These are phyloP conservation scores for Psettodes erumei DNA, from an alignment of 2,113 vertebrate species.

Conservation along the genomic window DNA sequence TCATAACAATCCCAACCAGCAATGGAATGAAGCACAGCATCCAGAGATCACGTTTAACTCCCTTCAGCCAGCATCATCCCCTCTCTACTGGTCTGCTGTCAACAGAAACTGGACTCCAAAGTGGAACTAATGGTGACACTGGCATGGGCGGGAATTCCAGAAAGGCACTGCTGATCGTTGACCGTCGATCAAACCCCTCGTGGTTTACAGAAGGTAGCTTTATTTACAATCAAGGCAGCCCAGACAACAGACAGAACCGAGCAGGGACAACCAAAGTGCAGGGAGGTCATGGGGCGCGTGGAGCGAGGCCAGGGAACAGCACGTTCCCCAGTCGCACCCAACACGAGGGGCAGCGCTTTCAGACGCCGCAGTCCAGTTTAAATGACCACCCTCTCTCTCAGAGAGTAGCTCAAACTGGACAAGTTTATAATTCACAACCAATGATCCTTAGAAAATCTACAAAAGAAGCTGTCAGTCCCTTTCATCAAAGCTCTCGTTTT, in stretches of 20 bases:
- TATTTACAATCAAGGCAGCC: background rate
- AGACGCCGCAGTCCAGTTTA: background rate
- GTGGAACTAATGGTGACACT: conserved; percentile 1
- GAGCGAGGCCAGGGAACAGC: background rate
- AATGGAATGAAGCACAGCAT: background rate
- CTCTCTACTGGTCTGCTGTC: background rate
- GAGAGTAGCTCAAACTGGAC: background rate
- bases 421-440: background rate
- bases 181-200: conserved; percentile 8
- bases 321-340: background rate
- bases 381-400: background rate
- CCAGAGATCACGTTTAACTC: background rate
- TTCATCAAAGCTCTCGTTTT: conserved; percentile 1
- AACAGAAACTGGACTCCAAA: conserved; percentile 10
- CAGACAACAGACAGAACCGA: background rate
- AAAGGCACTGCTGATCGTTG: background rate
- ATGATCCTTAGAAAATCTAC: conserved; percentile 21
- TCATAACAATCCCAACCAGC: background rate
- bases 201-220: background rate
- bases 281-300: background rate
- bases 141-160: background rate
- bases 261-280: background rate
- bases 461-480: background rate
- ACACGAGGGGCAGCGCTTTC: background rate
- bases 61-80: background rate